Evolutionary conservation across 1,140 invertebrate species (phyloP).

Genomic region (Aphelinus atriplicis): DNA sequence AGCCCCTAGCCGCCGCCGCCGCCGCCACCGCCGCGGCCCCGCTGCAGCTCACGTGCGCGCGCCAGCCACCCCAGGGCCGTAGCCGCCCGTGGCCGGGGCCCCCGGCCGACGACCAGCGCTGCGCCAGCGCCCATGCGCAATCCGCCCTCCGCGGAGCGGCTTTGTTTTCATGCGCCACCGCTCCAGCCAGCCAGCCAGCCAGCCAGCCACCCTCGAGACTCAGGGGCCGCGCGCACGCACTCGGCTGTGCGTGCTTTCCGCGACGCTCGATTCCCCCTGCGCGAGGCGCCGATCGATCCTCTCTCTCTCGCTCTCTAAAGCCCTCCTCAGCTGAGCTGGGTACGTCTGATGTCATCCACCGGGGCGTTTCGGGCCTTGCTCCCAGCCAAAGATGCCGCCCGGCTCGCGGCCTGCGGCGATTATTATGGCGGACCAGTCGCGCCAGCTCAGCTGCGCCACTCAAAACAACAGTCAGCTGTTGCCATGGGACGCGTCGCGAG

Average conservation of each 20-base stretch:
- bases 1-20: neutral
- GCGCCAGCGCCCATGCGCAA: conserved; percentile 28
- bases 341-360: too few species aligned
- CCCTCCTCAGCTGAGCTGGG: too few species aligned
- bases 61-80: neutral
- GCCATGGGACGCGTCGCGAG: too few species aligned
- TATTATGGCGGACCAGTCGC: too few species aligned
- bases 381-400: too few species aligned
- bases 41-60: neutral
- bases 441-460: too few species aligned
- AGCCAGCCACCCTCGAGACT: neutral
- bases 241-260: neutral
- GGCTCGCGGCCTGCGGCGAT: too few species aligned
- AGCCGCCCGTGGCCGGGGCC: neutral
- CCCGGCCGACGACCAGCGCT: neutral
- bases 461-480: too few species aligned
- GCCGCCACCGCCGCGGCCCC: neutral
- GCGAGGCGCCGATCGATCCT: too few species aligned
- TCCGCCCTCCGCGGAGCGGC: neutral
- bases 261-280: too few species aligned
- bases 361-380: too few species aligned
- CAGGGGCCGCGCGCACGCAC: neutral
- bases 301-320: too few species aligned
- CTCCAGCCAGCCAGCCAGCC: neutral
- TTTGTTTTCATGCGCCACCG: neutral